phyloP scores from a whole-genome alignment of 2,797 vertebrate genomes.

The Bovichtus variegatus region DNA sequence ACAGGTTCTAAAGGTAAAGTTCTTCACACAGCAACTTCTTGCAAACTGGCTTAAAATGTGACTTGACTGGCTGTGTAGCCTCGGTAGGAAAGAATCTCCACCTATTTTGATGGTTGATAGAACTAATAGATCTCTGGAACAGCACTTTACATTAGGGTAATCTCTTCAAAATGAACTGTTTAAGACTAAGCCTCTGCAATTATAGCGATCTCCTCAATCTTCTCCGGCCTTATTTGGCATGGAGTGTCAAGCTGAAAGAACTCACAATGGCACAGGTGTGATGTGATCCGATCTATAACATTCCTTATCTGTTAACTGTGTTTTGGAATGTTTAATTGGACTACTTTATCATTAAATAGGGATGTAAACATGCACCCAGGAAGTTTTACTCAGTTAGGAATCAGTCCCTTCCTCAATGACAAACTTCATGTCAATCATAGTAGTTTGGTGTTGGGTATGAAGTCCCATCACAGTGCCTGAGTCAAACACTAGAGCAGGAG shows the following conservation, averaged over 20 bases:
- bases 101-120: not conserved
- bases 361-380: not conserved
- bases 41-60: not conserved
- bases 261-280: not conserved
- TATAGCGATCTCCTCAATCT: not conserved
- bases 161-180: not conserved
- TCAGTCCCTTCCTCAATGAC: not conserved
- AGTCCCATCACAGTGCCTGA: conserved; percentile 6
- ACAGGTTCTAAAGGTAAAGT: conserved; percentile 7
- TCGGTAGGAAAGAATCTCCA: not conserved
- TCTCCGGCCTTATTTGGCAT: not conserved
- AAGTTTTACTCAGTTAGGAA: not conserved
- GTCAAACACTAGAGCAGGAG: conserved; percentile 24
- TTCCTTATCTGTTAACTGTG: not conserved
- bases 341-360: not conserved
- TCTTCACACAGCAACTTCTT: conserved; percentile 4
- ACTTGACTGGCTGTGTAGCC: not conserved
- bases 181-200: not conserved
- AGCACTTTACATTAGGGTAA: not conserved
- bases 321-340: not conserved
- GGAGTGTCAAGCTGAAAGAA: not conserved
- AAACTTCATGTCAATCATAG: conserved; percentile 25
- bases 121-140: not conserved
- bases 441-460: not conserved
- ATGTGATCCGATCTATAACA: not conserved